Evolutionary conservation across 2,113 vertebrate genomes (phyloP).

Genomic region (Spea multiplicata): DNA sequence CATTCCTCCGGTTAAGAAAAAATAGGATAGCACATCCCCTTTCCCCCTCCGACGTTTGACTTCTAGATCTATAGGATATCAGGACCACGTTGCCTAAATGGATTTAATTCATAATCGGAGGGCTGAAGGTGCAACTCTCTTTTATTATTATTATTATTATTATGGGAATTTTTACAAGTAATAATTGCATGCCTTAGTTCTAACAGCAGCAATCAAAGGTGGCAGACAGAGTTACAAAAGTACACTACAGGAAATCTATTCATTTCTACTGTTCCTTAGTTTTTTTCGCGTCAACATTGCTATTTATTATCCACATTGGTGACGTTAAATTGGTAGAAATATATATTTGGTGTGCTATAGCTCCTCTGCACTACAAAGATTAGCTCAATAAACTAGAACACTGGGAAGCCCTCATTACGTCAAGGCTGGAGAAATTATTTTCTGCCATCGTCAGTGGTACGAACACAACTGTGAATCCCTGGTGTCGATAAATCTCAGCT

Average conservation of each 20-base stretch:
- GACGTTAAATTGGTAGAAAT: slow-evolving; percentile 24
- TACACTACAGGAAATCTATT: slow-evolving; percentile 24
- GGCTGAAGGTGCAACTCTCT: not conserved
- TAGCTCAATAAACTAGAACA: not conserved
- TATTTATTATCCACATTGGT: slow-evolving; percentile 41
- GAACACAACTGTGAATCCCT: not conserved
- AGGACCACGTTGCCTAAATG: slow-evolving; percentile 20
- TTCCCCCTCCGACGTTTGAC: slow-evolving; percentile 1
- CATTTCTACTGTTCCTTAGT: not conserved
- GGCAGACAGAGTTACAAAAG: slow-evolving; percentile 40
- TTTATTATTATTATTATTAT: not conserved
- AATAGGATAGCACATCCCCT: too few species aligned
- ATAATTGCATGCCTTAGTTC: slow-evolving; percentile 42
- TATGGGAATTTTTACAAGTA: slow-evolving; percentile 31
- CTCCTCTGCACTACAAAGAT: slow-evolving; percentile 27
- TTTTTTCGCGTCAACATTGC: slow-evolving; percentile 17
- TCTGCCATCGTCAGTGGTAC: too few species aligned
- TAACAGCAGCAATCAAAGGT: not conserved
- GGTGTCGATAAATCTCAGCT: not conserved
- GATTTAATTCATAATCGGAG: slow-evolving; percentile 34
- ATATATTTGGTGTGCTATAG: slow-evolving; percentile 7
- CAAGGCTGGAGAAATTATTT: slow-evolving; percentile 1
- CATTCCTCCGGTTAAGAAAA: too few species aligned
- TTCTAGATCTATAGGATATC: not conserved
- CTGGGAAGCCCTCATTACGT: not conserved